Percentiles rank a stretch among this genome's conserved stretches.
These are phyloP conservation scores for Heliconius ethilla DNA, from an alignment of 2,888 invertebrate genomes.

Conservation along the genomic window DNA sequence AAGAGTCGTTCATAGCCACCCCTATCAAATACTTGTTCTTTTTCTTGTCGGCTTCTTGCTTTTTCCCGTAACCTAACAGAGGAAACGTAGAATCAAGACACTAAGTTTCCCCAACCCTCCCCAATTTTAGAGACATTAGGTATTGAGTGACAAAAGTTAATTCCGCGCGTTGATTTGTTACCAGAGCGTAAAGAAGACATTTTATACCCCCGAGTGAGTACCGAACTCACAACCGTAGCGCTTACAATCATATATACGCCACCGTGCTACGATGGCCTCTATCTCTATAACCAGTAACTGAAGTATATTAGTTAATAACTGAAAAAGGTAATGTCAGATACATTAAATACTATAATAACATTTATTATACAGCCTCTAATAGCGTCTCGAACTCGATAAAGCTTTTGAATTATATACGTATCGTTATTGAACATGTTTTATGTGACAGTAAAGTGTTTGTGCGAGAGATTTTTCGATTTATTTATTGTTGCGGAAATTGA, in stretches of 20 bases:
- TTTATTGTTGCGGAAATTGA: slow-evolving; percentile 16
- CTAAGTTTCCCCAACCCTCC: not conserved
- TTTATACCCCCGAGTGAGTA: not conserved
- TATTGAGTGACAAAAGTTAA: too few species aligned
- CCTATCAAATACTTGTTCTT: not conserved
- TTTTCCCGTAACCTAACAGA: not conserved
- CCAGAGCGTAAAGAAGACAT: too few species aligned
- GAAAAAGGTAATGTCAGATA: slow-evolving; percentile 46
- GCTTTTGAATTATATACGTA: slow-evolving; percentile 30
- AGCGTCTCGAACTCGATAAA: slow-evolving; percentile 40
- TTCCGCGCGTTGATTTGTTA: not conserved
- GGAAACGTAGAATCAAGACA: not conserved
- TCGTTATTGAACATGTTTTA: slow-evolving; percentile 30
- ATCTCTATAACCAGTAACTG: not conserved
- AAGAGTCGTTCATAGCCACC: not conserved
- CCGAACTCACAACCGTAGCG: not conserved
- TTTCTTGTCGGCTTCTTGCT: not conserved
- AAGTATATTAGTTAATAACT: slow-evolving; percentile 30
- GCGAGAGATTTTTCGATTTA: slow-evolving; percentile 20
- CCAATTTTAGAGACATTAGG: not conserved
- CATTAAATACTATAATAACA: slow-evolving; percentile 41
- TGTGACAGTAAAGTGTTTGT: slow-evolving; percentile 22
- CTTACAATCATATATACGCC: too few species aligned
- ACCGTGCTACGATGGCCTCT: not conserved
- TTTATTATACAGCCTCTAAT: slow-evolving; percentile 44